These are phyloP conservation scores for Epinotia demarniana DNA, from an alignment of 2,888 invertebrate species.

Conservation along the genomic window DNA sequence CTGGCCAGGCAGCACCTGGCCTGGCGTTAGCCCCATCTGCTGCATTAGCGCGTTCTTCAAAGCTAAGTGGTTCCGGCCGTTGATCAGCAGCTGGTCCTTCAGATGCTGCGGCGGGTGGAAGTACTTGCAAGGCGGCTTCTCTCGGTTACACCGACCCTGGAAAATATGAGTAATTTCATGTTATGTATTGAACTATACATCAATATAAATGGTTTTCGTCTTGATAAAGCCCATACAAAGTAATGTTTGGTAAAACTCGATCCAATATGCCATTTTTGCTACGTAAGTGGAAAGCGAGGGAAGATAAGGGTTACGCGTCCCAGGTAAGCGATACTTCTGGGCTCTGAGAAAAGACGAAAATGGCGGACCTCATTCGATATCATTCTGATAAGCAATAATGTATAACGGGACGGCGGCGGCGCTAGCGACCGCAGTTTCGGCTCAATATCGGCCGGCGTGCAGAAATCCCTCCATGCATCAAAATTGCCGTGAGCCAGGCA, in stretches of 20 bases:
- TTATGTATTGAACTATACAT: constrained; percentile 28
- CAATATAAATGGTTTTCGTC: constrained; percentile 34
- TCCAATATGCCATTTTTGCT: constrained; percentile 51
- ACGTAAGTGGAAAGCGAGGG: constrained; percentile 57
- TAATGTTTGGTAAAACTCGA: constrained; percentile 47
- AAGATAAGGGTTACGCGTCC: constrained; percentile 60
- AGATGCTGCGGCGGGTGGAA: constrained; percentile 99
- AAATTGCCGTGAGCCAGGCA: constrained; percentile 73
- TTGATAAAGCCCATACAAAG: constrained; percentile 37
- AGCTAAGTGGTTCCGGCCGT: constrained; percentile 99
- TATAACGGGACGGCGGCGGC: constrained; percentile 59
- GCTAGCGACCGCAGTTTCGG: constrained; percentile 61
- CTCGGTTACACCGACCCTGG: constrained; percentile 99
- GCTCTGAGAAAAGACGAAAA: constrained; percentile 66
- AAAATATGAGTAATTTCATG: constrained; percentile 51
- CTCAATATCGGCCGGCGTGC: constrained; percentile 71
- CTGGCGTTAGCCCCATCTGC: constrained; percentile 97
- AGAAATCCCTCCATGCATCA: constrained; percentile 76
- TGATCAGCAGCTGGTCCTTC: constrained; percentile 99
- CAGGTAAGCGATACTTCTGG: constrained; percentile 64
- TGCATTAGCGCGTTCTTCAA: constrained; percentile 99
- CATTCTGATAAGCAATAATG: constrained; percentile 75
- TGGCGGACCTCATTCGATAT: constrained; percentile 71
- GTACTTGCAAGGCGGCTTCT: constrained; percentile 99
- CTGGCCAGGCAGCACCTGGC: constrained; percentile 97